Evolutionary conservation across 2,797 vertebrate species (phyloP), one percentile per base, ranked within the genome.

Genomic region (Neostethus bicornis): DNA sequence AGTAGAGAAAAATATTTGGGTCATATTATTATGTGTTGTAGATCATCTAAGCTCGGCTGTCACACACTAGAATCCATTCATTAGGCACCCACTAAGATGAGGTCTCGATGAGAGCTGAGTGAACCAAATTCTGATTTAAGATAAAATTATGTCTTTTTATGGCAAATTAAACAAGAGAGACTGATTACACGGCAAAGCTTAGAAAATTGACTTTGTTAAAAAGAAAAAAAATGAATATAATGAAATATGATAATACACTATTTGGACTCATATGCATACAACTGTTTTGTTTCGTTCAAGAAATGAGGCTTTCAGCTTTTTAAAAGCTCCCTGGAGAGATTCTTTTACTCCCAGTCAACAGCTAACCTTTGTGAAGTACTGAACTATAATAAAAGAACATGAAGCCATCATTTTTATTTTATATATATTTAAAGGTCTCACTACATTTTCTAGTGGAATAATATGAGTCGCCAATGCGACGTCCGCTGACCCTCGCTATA

Each of bases 41-140:
- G 54, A 78, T 89, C 79, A 80, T 79, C 79, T 71, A 80, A 80
- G 77, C 73, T 74, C 65, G 34, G 53, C 78, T 82, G 66, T 81
- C 75, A 69, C 70, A 80, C 66, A 87, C 88, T 80, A 77, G 54
- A 67, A 76, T 68, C 37, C 43, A 68, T 81, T 74, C 77, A 83
- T 32, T 8, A 13, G 43, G 54, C 28, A 17, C 60, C 65, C 64
- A 28, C 55, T 63, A 62, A 75, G 38, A 8, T 3, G 16, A 60
- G 58, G 56, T 67, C 69, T 71, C 70, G 52, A 73, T 65, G 65
- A 69, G 57, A 47, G 44, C 69, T 52, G 28, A 57, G 58, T 35
- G 21, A 64, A 69, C 70, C 71, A 61, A 42, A 48, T 37, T 70
- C 63, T 52, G 67, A 75, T 79, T 85, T 60, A 77, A 75, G 77